Conservation (phyloP, 1,140 invertebrate genomes). For the Sinonovacula constricta region DNA sequence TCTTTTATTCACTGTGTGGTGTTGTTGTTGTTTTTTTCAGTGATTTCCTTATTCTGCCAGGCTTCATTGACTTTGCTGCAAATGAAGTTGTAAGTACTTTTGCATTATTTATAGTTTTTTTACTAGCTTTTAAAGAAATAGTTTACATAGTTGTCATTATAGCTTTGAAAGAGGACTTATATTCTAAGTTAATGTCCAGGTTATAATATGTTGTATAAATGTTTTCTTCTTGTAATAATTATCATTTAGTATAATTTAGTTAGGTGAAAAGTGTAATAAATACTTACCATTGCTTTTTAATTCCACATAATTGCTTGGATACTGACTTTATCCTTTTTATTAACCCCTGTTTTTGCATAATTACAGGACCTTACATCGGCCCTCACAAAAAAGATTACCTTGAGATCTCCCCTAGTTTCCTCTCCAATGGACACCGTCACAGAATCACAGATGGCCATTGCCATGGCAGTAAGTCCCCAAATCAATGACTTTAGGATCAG, state of each 20-base stretch:
- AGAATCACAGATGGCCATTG: constrained; percentile 99
- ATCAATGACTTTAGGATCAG: no score
- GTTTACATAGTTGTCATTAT: not conserved
- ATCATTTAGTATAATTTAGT: not conserved
- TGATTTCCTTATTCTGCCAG: constrained; percentile 98
- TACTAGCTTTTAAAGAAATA: not conserved
- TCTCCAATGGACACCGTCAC: constrained; percentile 99
- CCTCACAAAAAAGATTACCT: constrained; percentile 92
- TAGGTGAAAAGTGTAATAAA: not conserved
- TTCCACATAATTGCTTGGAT: no score
- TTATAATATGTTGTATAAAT: not conserved
- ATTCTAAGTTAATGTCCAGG: not conserved
- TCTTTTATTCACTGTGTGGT: no score
- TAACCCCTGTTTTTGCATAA: no score
- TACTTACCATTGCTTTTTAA: no score
- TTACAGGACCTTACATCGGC: constrained; percentile 90
- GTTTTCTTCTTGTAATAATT: not conserved
- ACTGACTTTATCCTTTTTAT: no score
- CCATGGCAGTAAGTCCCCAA: constrained; percentile 92
- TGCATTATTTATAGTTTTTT: no score
- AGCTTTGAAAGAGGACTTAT: not conserved
- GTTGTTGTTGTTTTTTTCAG: constrained; percentile 84
- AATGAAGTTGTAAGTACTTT: constrained; percentile 89
- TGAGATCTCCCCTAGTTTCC: constrained; percentile 96
- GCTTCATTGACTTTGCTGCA: constrained; percentile 97